Base-by-base conservation (phyloP, 2,797 vertebrate species). In the Rhabdomys pumilio region DNA sequence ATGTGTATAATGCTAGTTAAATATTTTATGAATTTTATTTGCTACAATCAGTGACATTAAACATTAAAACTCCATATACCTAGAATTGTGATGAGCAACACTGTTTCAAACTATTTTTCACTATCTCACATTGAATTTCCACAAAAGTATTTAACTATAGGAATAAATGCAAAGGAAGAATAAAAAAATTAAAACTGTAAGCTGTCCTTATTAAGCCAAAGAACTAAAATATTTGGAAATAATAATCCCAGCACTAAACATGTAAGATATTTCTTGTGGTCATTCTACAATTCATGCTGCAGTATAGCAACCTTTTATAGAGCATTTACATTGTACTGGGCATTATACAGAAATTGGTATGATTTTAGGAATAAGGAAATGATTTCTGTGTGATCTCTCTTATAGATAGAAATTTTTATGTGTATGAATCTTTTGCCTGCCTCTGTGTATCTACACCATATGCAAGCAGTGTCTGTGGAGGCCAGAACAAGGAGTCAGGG, bases 91-190 rank as follows among this genome's bases (percentile, higher is more conserved):
- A 59, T 76, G 38, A 65, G 31, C n/a, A 69, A 73, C 38, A 63
- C 9, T 82, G 6, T 19, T 61, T 92, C 22, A 69, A 80, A 65
- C 12, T 82, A 19, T 31, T 79, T 82, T 63, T 44, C 11, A 50
- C 55, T 87, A n/a, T 53, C 19, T n/a, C 31, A 87, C 34, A 76
- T 24, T 90, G 53, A 88, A 50, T 83, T 88, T 15, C 29, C 72
- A 26, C 38, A 63, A 77, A 65, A 82, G 50, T 57, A 93, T 93
- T 73, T 91, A 82, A 63, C 65, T 81, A 87, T 83, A 3, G 7
- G 26, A 86, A 13, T 65, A 10, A 69, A 93, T 53, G 11, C 26
- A 65, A 84, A 34, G 44, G 7, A 73, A 15, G 83, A 86, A 79
- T 7, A 44, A 6, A 12, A 65, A 69, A 90, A 31, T 41, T n/a